Conservation (phyloP, 2,797 vertebrate species). For the Coregonus suidteri region DNA sequence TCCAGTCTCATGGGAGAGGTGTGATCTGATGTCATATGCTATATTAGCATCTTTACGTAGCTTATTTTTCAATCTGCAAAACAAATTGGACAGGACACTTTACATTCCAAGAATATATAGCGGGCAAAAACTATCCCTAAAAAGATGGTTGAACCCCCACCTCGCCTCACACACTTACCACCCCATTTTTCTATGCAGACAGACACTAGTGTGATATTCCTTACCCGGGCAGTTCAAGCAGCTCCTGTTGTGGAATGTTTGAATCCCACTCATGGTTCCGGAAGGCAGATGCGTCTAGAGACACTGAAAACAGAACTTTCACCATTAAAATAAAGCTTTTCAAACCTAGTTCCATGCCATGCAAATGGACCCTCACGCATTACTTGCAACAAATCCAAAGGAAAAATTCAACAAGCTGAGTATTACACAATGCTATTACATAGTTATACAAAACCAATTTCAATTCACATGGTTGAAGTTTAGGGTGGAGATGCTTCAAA, state of each 20-base stretch:
- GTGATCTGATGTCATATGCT: neutral
- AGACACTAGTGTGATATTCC: constrained; percentile 16
- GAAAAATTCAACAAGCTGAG: neutral
- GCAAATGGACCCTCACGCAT: neutral
- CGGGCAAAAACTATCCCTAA: no score
- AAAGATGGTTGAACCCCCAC: neutral
- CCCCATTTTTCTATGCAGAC: neutral
- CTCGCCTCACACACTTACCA: neutral
- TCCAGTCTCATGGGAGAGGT: neutral
- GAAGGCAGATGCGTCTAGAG: constrained; percentile 46
- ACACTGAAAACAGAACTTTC: constrained; percentile 18
- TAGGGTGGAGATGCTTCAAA: neutral
- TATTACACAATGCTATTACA: neutral
- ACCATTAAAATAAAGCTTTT: neutral
- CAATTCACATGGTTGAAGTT: neutral
- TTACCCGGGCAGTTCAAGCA: constrained; percentile 80
- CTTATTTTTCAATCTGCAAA: neutral
- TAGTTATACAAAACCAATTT: neutral
- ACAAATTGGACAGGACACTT: no score
- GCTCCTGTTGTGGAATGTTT: constrained; percentile 74
- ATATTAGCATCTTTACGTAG: neutral
- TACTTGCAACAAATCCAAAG: neutral
- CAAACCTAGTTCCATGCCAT: neutral
- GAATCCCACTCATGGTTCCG: constrained; percentile 76
- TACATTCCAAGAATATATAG: no score